These are phyloP conservation scores for Rotaria macrura DNA, from an alignment of 2,888 invertebrate species.

Conservation along the genomic window DNA sequence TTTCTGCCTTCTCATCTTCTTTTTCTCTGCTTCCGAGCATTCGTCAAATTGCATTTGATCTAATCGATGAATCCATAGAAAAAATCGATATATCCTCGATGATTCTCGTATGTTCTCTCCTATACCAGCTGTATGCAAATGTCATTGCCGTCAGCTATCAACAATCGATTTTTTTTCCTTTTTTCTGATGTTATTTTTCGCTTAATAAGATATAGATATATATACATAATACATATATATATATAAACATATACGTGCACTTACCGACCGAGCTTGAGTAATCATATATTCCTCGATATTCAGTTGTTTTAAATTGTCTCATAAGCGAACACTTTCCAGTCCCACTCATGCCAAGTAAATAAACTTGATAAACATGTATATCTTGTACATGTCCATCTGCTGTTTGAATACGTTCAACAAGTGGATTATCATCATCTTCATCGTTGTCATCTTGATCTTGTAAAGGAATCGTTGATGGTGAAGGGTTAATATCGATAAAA, in stretches of 20 bases:
- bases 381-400: constrained; percentile 3
- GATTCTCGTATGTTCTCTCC: too few relatives aligned
- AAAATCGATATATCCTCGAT: background rate
- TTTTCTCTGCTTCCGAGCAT: too few relatives aligned
- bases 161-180: background rate
- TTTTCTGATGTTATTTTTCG: background rate
- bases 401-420: background rate
- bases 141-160: background rate
- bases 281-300: constrained; percentile 34
- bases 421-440: background rate
- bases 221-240: too few relatives aligned
- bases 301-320: constrained; percentile 32
- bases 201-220: too few relatives aligned
- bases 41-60: background rate
- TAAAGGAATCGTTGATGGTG: background rate
- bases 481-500: background rate
- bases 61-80: background rate
- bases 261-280: background rate
- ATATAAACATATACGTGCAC: background rate
- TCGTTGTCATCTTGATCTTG: background rate
- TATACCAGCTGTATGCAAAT: background rate
- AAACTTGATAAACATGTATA: constrained; percentile 26
- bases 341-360: constrained; percentile 27
- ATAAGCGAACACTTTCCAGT: constrained; percentile 31
- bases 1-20: background rate